Conservation (phyloP, 2,113 vertebrate genomes). For the Psophia crepitans region DNA sequence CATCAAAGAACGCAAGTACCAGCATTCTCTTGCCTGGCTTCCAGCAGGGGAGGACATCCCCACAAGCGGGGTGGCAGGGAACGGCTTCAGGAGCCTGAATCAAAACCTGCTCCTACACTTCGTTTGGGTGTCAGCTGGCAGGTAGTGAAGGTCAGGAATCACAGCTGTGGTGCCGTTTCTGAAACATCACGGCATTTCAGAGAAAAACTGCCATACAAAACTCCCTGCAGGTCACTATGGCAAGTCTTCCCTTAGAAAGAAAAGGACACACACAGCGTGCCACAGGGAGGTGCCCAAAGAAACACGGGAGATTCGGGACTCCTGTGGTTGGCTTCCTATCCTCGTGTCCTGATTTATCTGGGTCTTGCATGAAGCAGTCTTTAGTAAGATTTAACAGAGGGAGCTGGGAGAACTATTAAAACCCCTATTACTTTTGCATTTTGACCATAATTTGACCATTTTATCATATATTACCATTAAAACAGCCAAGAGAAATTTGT, state of each 20-base stretch:
- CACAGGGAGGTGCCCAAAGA: not conserved
- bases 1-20: not conserved
- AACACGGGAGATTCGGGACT: not conserved
- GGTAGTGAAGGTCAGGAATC: conserved; percentile 23
- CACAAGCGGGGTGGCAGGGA: not conserved
- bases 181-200: not conserved
- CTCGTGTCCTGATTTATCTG: not conserved
- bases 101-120: not conserved
- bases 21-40: not conserved
- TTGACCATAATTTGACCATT: not conserved
- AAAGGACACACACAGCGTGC: not conserved
- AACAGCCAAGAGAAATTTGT: not conserved
- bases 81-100: not conserved
- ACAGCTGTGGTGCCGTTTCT: not conserved
- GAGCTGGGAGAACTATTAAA: not conserved
- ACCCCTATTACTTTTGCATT: not conserved
- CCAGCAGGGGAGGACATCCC: not conserved
- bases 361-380: not conserved
- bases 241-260: not conserved
- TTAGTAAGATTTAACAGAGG: not conserved
- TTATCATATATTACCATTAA: not conserved
- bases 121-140: not conserved
- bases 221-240: not conserved
- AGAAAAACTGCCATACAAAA: not conserved
- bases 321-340: not conserved